Evolutionary conservation across 2,797 vertebrate species (phyloP), one percentile per base, ranked within the genome.

Genomic region (Rhinella marina): DNA sequence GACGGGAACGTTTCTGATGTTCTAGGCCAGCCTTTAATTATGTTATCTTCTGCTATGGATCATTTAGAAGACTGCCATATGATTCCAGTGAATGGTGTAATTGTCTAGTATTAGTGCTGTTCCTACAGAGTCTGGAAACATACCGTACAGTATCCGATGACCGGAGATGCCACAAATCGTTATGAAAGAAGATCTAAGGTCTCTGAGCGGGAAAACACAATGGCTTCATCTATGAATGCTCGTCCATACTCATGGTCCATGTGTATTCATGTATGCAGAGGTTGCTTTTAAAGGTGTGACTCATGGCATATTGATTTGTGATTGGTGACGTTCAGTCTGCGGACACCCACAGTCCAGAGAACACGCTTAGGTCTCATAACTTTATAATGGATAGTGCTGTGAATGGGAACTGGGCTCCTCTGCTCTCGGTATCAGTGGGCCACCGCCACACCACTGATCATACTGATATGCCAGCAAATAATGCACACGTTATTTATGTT

Each of bases 1-100:
- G 29, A 77, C 48, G 2, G n/a, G 2, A n/a, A 32, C 7, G 2
- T 12, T 14, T 25, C 23, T 75, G 48, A 75, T 75, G 72, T 75
- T 52, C 23, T 52, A 52, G 73, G 50, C 48, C 13, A 25, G 41
- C 23, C 73, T 14, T 52, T 77, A 25, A 77, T 77, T 77, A 25
- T 52, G 50, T 54, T 77, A 77, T 77, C 73, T 77, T 52, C 73
- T 77, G 73, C 21, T 25, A n/a, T 54, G 50, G 48, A 77, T 77
- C 48, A 75, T 50, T 50, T 75, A 75, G 72, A n/a, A 50, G 21
- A 21, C 72, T 75, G 41, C 41, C 16, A 25, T 54, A 77, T 54
- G n/a, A 77, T 77, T 54, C 50, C 73, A 52, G 5, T 77, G 21
- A 77, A 77, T 77, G 23, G 73, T 52, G 23, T 52, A 25, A 54